phyloP scores from a whole-genome alignment of 2,113 vertebrate genomes.

The Romanogobio albipinnatus region DNA sequence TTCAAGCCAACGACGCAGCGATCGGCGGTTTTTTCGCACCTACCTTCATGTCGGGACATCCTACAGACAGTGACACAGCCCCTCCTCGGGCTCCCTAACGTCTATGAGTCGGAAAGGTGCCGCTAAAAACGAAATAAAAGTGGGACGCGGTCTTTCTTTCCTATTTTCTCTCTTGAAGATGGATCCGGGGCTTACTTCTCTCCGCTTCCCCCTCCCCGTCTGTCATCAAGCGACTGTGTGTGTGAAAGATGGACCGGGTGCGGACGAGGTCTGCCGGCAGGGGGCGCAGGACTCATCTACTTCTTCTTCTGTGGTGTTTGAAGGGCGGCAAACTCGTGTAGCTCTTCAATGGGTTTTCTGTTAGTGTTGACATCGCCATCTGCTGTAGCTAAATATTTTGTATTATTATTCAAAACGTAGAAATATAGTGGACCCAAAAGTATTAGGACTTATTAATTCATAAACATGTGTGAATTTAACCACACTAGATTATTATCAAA shows the following conservation, averaged over 20 bases:
- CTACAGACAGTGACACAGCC: slow-evolving; percentile 78
- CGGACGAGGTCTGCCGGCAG: slow-evolving; percentile 55
- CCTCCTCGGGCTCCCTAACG: slow-evolving; percentile 75
- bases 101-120: slow-evolving; percentile 64
- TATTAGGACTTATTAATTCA: not conserved
- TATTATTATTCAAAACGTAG: not conserved
- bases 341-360: not conserved
- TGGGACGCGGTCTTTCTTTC: slow-evolving; percentile 68
- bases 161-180: slow-evolving; percentile 76
- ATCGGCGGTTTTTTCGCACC: slow-evolving; percentile 66
- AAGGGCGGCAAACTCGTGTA: slow-evolving; percentile 37
- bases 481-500: not conserved
- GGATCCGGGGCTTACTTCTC: slow-evolving; percentile 79
- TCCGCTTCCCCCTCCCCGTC: slow-evolving; percentile 77
- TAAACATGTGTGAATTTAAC: not conserved
- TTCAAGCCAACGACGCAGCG: slow-evolving; percentile 55
- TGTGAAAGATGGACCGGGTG: slow-evolving; percentile 34
- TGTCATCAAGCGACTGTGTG: slow-evolving; percentile 57
- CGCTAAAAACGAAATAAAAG: slow-evolving; percentile 67
- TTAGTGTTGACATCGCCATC: slow-evolving; percentile 23
- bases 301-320: slow-evolving; percentile 51
- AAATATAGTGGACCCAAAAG: not conserved
- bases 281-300: slow-evolving; percentile 58
- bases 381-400: not conserved
- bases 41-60: slow-evolving; percentile 93